Evolutionary conservation across 1,140 invertebrate species (phyloP), one percentile per base, ranked within the genome.

Genomic region (Tachypleus tridentatus): DNA sequence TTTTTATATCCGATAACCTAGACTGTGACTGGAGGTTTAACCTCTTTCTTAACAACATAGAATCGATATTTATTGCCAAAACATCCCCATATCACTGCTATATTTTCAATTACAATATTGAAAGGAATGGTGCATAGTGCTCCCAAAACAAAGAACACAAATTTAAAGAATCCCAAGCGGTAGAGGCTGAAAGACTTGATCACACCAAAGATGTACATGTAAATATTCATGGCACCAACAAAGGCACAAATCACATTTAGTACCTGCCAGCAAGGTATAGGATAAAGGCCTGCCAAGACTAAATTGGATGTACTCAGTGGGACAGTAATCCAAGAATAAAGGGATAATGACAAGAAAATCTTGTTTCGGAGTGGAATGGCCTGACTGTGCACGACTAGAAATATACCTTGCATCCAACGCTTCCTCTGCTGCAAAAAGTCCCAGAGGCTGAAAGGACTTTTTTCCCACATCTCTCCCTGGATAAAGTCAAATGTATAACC

Each of bases 381-480:
- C 73, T 86, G 85, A 58, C 90, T 93, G 77, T 96, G 92, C 10
- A 97, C 91, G 3, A 97, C 94, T 64, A 98, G 81, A 48, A 92
- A 84, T 69, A 98, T 98, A 71, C 95, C 96, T 70, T 77, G 78
- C 59, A 98, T 82, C 96, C 96, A 98, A 51, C 95, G 83, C 76
- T 97, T 97, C 63, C 95, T 81, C 76, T 98, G 95, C 75, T 96
- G 92, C 56, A 98, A 82, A 74, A 97, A 96, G 76, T 98, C 95
- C 82, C 87, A 87, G 3, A 96, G 77, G 1, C 91, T 93, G 74
- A 98, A 98, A 5, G 95, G 94, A 11, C 91, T 94, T 74, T 97
- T 80, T 67, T 82, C 80, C 74, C 77, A 76, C 79, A 82, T 81
- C 70, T 81, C 80, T 2, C 80, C 79, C 69, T 80, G 78, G 64